phyloP scores from a whole-genome alignment of 2,113 vertebrate genomes.

The Daphoenositta chrysoptera region DNA sequence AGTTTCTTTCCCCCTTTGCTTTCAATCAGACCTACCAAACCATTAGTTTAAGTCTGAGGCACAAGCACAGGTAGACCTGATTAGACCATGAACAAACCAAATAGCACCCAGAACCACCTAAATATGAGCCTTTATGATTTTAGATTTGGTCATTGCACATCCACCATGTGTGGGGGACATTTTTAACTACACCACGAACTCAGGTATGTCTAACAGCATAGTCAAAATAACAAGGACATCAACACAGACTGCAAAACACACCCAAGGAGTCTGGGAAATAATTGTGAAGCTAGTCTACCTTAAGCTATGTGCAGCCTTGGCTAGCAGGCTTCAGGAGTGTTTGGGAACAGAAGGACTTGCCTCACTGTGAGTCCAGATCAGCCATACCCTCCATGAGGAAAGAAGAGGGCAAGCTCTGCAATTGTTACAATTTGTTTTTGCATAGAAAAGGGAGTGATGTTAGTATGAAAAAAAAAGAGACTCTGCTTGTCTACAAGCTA shows the following conservation, averaged over 20 bases:
- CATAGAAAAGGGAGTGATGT: not conserved
- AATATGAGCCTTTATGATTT: slow-evolving; percentile 26
- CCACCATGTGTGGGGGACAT: not conserved
- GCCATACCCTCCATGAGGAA: not conserved
- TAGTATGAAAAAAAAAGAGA: not conserved
- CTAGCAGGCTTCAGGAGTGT: not conserved
- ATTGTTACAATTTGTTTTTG: not conserved
- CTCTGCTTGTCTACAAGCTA: not conserved
- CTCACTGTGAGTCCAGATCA: not conserved
- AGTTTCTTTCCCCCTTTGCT: slow-evolving; percentile 10
- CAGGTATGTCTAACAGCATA: not conserved
- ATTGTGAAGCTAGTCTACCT: not conserved
- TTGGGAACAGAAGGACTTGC: slow-evolving; percentile 10
- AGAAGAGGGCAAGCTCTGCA: not conserved
- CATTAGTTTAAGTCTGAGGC: not conserved
- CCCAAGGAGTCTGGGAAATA: not conserved
- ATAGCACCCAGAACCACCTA: slow-evolving; percentile 42
- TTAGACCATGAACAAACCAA: not conserved
- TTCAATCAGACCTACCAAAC: slow-evolving; percentile 34
- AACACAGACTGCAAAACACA: slow-evolving; percentile 12
- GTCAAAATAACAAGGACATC: slow-evolving; percentile 11
- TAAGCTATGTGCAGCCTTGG: not conserved
- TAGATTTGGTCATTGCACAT: slow-evolving; percentile 40
- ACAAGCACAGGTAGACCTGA: slow-evolving; percentile 21
- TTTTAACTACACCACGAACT: not conserved